Percentiles rank a stretch among this genome's conserved stretches.
These are phyloP conservation scores for Neocrepidodera transversa DNA, from an alignment of 2,888 invertebrate genomes.

Conservation along the genomic window DNA sequence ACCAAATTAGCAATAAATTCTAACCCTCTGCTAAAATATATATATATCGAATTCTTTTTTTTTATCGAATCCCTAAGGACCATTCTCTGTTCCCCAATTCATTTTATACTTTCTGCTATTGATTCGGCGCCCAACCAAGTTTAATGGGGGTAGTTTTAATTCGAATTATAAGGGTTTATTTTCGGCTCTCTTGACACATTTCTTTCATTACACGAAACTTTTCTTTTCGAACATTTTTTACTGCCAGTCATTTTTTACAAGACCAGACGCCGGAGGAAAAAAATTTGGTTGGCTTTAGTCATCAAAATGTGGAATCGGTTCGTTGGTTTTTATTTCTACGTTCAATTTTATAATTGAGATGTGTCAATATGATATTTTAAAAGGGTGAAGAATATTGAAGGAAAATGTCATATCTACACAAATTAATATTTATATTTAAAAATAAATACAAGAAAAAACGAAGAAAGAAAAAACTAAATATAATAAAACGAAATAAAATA, in stretches of 20 bases:
- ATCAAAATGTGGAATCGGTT: not conserved
- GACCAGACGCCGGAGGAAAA: constrained; percentile 3
- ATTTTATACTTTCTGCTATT: constrained; percentile 1
- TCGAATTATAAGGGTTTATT: constrained; percentile 42
- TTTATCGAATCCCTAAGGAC: not conserved
- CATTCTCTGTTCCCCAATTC: not conserved
- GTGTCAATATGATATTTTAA: no score
- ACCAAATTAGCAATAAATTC: no score
- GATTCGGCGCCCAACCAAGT: constrained; percentile 5
- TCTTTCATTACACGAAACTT: constrained; percentile 29
- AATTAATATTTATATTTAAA: no score
- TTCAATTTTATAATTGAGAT: no score
- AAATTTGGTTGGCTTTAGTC: constrained; percentile 7
- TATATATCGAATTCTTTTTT: no score
- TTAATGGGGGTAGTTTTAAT: constrained; percentile 40
- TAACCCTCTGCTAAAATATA: no score
- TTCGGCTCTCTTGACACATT: constrained; percentile 33
- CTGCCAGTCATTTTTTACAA: constrained; percentile 16
- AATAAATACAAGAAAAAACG: no score
- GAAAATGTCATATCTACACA: no score
- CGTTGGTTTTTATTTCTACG: not conserved
- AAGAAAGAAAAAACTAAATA: no score
- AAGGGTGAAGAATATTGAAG: no score
- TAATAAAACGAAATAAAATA: no score
- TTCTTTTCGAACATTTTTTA: constrained; percentile 28